These are phyloP conservation scores for Cydia fagiglandana DNA, from an alignment of 1,140 invertebrate species.

Conservation along the genomic window DNA sequence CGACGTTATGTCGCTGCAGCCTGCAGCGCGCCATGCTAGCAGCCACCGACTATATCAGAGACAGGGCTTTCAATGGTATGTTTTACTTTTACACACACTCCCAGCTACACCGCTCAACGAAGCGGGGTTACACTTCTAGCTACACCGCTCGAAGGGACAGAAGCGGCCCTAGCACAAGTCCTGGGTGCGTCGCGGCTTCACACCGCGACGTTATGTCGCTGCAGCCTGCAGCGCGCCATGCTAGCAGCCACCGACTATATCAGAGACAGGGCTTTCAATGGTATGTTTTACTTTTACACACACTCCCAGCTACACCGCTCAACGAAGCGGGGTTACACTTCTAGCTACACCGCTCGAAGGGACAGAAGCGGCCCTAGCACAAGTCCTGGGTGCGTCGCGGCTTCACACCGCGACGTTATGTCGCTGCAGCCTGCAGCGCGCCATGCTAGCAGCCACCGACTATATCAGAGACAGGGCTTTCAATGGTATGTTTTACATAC, in stretches of 20 bases:
- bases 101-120: no score
- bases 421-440: conserved; percentile 43
- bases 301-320: conserved; percentile 49
- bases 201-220: conserved; percentile 49
- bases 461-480: conserved; percentile 38
- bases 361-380: no score
- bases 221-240: conserved; percentile 43
- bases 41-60: conserved; percentile 47
- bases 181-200: conserved; percentile 49
- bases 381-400: conserved; percentile 34
- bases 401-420: conserved; percentile 53
- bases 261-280: conserved; percentile 46
- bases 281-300: conserved; percentile 42
- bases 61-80: conserved; percentile 55
- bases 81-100: neutral
- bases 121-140: no score
- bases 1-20: conserved; percentile 47
- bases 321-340: conserved; percentile 36
- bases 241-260: conserved; percentile 47
- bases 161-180: conserved; percentile 38
- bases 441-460: conserved; percentile 42
- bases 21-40: conserved; percentile 41
- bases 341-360: no score
- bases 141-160: no score
- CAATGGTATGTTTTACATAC: conserved; percentile 48